A percentile compares a stretch with the other conserved stretches of the same genome.
These are phyloP conservation scores for Hyperopisus bebe DNA, from an alignment of 2,113 vertebrate species.

Conservation along the genomic window DNA sequence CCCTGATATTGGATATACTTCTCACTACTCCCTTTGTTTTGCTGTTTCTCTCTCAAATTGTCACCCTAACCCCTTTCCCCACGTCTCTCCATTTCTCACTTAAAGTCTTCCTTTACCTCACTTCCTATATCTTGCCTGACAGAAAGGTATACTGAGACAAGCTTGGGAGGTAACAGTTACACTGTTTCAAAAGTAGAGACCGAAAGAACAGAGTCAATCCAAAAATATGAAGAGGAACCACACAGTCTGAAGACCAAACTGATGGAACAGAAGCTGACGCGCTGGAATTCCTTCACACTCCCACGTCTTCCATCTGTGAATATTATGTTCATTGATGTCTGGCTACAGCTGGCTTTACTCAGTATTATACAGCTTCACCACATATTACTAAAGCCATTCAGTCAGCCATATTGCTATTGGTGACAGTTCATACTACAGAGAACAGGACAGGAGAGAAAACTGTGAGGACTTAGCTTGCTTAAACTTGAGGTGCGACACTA, in stretches of 20 bases:
- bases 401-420: background rate
- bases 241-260: background rate
- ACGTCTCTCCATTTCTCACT: slow-evolving; percentile 14
- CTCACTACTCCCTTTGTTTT: slow-evolving; percentile 41
- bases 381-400: background rate
- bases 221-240: slow-evolving; percentile 12
- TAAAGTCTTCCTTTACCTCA: slow-evolving; percentile 21
- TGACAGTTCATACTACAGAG: background rate
- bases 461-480: slow-evolving; percentile 10
- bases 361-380: background rate
- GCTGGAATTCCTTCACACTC: background rate
- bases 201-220: background rate
- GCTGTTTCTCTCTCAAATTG: slow-evolving; percentile 34
- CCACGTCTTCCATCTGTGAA: slow-evolving; percentile 20
- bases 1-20: slow-evolving; percentile 17
- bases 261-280: slow-evolving; percentile 10
- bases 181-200: slow-evolving; percentile 6
- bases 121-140: slow-evolving; percentile 15
- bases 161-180: slow-evolving; percentile 31
- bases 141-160: slow-evolving; percentile 23
- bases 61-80: slow-evolving; percentile 38
- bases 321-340: slow-evolving; percentile 25
- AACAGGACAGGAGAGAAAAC: background rate
- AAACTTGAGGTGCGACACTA: background rate
- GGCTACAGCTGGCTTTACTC: slow-evolving; percentile 8